Evolutionary conservation across 2,888 invertebrate species (phyloP), one percentile per base, ranked within the genome.

Genomic region (Leucoptera coffeella): DNA sequence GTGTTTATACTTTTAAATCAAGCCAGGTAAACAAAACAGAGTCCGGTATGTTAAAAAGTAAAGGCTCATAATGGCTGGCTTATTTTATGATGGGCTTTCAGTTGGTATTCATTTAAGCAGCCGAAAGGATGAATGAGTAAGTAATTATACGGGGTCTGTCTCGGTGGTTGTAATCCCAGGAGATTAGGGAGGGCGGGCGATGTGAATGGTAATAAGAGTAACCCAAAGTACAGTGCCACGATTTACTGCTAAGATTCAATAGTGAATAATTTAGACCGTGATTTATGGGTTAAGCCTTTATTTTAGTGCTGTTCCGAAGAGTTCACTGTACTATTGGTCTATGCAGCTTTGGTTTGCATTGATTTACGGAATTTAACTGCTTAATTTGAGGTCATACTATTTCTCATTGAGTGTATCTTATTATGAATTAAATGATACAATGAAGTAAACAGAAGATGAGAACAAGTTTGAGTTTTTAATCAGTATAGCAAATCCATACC

Each of bases 201-300:
- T 56, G 60, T 57, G 64, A 61, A 65, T 64, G 59, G 62, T 65
- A 67, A 64, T 65, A 61, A 57, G 48, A 57, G 54, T 52, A 55
- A 50, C 49, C 52, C 35, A 54, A 56, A 59, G 54, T 57, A 50
- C 59, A 59, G 62, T 51, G 65, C 59, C 61, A 56, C 64, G 62
- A 67, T 65, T 69, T 69, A 65, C 61, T 52, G 59, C 61, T 54
- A 56, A 59, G 56, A 61, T 64, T 65, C 62, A 62, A 67, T 65
- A 62, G 51, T 64, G 67, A 69, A 67, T 65, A 65, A 62, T 65
- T 65, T 59, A 67, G 55, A 51, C 49, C 36, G 45, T 57, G 56
- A 64, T 62, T 62, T 62, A 64, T 61, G 49, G 41, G n/a, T 41
- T 38, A 38, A 44, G 40, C 26, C 29, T 26, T 25, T 26, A 26